A percentile compares a stretch with the other conserved stretches of the same genome.
These are phyloP conservation scores for Salmo trutta DNA, from an alignment of 2,797 vertebrate genomes.

Conservation along the genomic window DNA sequence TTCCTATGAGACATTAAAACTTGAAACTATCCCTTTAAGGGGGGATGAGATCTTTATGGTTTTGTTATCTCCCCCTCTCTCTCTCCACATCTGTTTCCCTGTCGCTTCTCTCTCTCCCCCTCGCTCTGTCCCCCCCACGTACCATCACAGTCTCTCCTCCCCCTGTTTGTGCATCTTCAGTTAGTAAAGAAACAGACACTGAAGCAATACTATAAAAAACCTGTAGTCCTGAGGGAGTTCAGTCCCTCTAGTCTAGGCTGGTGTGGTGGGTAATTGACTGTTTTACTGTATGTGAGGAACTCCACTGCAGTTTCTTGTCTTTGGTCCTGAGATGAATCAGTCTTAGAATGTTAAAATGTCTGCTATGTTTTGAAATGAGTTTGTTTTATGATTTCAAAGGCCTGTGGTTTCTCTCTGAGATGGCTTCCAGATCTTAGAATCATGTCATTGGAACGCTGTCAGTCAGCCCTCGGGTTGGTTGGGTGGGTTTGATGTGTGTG, in stretches of 20 bases:
- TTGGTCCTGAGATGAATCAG: constrained; percentile 36
- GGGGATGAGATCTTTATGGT: too few relatives aligned
- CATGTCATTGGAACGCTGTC: constrained; percentile 2
- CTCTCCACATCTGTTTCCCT: not conserved
- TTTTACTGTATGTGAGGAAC: constrained; percentile 39
- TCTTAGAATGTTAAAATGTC: constrained; percentile 32
- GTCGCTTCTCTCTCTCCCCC: not conserved
- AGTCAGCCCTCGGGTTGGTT: constrained; percentile 5
- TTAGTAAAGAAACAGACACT: constrained; percentile 5
- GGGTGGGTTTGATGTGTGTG: constrained; percentile 11
- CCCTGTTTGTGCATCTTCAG: constrained; percentile 16
- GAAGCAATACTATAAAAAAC: too few relatives aligned
- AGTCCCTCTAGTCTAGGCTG: constrained; percentile 31
- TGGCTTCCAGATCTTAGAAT: too few relatives aligned
- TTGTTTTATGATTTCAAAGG: constrained; percentile 39
- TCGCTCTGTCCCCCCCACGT: too few relatives aligned
- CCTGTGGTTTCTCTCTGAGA: constrained; percentile 22
- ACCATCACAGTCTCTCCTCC: not conserved
- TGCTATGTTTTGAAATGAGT: constrained; percentile 27
- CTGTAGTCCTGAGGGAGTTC: too few relatives aligned
- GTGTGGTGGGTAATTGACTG: constrained; percentile 16
- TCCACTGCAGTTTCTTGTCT: constrained; percentile 33
- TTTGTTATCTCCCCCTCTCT: too few relatives aligned
- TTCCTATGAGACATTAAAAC: too few relatives aligned
- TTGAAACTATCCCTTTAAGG: too few relatives aligned